Base-by-base conservation (phyloP, 2,888 invertebrate genomes). In the Coenonympha glycerion region DNA sequence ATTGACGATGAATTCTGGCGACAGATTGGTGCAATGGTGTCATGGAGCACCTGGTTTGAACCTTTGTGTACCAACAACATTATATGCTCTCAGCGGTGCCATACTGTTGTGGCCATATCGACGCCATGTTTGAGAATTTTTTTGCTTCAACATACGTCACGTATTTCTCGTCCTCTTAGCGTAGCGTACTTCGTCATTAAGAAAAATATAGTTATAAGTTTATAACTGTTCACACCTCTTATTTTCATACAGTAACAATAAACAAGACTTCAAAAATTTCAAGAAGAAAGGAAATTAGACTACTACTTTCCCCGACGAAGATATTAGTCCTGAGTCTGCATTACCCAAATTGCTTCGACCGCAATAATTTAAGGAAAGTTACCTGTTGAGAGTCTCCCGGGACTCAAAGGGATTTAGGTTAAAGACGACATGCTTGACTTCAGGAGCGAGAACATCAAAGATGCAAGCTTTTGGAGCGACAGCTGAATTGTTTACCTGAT, bases 291-390 rank as follows among this genome's bases (percentile, higher is more conserved):
- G 47, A 66, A 76, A 73, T 75, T 69, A 68, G 64, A 69, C 72
- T 68, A 64, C 59, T 47, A 50, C 57, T 61, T 68, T 64, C 68
- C 70, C 67, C 59, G 62, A 71, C 68, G 60, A 61, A 69, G 65
- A 68, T 66, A 73, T 69, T 70, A 70, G 67, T 66, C 8, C 1
- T 15, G 50, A 70, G 66, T 59, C 63, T 61, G 61, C 55, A 67
- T 71, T 68, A 68, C 69, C 59, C 58, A 69, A 79, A 79, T 79
- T 75, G 72, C 72, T 76, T 73, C 71, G 76, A 79, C 76, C 77
- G 75, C 74, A 71, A 81, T 80, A 76, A 77, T 79, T 76, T 71
- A 56, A 57, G 59, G 56, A 76, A 79, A 79, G 76, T 78, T 80
- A 83, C 79, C 81, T 83, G 78, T 78, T 77, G 73, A 73, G 68